Base-by-base conservation (phyloP, 2,113 vertebrate genomes). In the Ctenodactylus gundi region DNA sequence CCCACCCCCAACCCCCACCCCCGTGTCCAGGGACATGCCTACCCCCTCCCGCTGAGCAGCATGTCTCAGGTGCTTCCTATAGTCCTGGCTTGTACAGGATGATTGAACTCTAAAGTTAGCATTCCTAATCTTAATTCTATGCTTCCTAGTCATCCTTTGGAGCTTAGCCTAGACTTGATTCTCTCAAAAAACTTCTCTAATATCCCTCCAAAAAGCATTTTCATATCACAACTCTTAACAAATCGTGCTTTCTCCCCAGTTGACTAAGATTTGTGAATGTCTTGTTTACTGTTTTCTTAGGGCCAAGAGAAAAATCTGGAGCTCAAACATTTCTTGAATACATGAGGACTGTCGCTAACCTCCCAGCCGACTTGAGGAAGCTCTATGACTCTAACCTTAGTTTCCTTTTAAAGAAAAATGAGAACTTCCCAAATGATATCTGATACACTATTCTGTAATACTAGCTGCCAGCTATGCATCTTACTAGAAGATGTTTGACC, bases 261-360 rank as follows among this genome's bases (percentile, higher is more conserved):
- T 51, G 14, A 83, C 29, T 36, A 53, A 72, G 36, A 21, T 39
- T 67, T 78, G 4, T 68, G 44, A 82, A 15, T 46, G n/a, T 21
- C 39, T 78, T 77, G 23, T 41, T 88, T 84, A 62, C n/a, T 86
- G 21, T 85, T 95, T 93, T 88, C 46, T 73, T 5, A 75, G 53
- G 57, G 34, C 4, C 21, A 85, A 92, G 76, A 1, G 81, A 90
- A 81, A 75, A 72, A 2, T 9, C 58, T 60, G 4, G 44, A 53
- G 9, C 20, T 90, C 36, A 67, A 83, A 65, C 76, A 68, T 84
- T 92, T 87, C 6, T 78, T 80, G 25, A 88, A 31, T 81, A 85
- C 89, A 84, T 65, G 39, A 76, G 94, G 68, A 82, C 23, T 62
- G 51, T 51, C 7, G 20, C 18, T 64, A 36, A 58, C 20, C 64